Evolutionary conservation across 1,140 invertebrate genomes (phyloP).

Genomic region (Sinella curviseta): DNA sequence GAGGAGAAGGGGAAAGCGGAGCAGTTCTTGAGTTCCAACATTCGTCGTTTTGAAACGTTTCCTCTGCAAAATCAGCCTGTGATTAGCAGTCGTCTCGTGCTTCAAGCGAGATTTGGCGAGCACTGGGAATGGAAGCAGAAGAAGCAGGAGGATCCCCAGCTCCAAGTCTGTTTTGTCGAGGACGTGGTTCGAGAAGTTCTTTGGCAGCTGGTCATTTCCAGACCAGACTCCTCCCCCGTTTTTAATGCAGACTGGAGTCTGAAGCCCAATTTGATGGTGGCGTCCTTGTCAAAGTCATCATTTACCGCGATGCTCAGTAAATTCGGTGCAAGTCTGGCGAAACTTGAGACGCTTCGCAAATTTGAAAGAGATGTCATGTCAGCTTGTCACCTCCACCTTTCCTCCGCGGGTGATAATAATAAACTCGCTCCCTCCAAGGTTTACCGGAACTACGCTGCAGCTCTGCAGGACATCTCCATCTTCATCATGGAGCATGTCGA

Average conservation of each 20-base stretch:
- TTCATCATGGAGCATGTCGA: neutral
- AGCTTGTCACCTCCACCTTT: neutral
- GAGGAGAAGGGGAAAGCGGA: neutral
- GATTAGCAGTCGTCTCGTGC: constrained; percentile 17
- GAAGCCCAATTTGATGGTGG: constrained; percentile 28
- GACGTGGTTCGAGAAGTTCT: constrained; percentile 40
- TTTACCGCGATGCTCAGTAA: neutral
- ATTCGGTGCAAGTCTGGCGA: constrained; percentile 14
- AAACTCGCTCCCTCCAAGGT: constrained; percentile 4
- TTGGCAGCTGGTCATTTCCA: constrained; percentile 35
- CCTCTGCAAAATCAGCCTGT: constrained; percentile 36
- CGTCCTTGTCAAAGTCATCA: constrained; percentile 21
- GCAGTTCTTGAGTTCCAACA: neutral
- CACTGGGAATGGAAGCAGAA: constrained; percentile 45
- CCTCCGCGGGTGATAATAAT: neutral
- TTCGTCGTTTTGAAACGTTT: constrained; percentile 10
- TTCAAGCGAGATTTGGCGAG: constrained; percentile 40
- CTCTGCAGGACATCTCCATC: constrained; percentile 20
- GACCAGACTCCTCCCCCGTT: constrained; percentile 20
- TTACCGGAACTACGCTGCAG: neutral
- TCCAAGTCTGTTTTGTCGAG: neutral
- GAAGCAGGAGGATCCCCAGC: neutral
- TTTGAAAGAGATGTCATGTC: neutral
- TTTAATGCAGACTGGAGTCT: constrained; percentile 33
- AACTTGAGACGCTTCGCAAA: neutral